Evolutionary conservation across 2,113 vertebrate species (phyloP).

Genomic region (Callipepla californica): DNA sequence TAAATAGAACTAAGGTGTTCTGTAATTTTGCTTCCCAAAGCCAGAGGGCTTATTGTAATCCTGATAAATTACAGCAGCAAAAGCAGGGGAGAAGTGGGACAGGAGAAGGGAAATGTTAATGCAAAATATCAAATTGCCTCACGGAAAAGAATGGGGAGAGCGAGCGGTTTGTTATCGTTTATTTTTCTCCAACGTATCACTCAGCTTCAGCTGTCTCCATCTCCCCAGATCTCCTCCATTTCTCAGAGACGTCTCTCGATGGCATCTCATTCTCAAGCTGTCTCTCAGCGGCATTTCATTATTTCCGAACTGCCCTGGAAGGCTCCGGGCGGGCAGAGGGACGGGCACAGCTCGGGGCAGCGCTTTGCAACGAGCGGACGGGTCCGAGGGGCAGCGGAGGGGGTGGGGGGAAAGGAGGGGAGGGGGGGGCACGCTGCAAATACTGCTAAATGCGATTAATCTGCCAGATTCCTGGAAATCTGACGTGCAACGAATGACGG

Average conservation of each 20-base stretch:
- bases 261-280: slow-evolving; percentile 75
- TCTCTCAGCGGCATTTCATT: slow-evolving; percentile 69
- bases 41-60: slow-evolving; percentile 67
- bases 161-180: slow-evolving; percentile 71
- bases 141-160: slow-evolving; percentile 55
- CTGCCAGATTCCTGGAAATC: slow-evolving; percentile 78
- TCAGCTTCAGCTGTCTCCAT: slow-evolving; percentile 76
- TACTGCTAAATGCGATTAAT: slow-evolving; percentile 79
- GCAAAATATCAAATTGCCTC: slow-evolving; percentile 71
- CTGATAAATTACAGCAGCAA: slow-evolving; percentile 72
- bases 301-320: slow-evolving; percentile 72
- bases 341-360: slow-evolving; percentile 35
- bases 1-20: slow-evolving; percentile 37
- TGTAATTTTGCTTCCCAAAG: slow-evolving; percentile 70
- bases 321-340: not conserved
- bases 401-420: not conserved
- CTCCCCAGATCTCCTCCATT: slow-evolving; percentile 71
- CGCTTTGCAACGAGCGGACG: slow-evolving; percentile 20
- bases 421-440: slow-evolving; percentile 52
- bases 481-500: slow-evolving; percentile 79
- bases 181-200: slow-evolving; percentile 73
- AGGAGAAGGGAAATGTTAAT: slow-evolving; percentile 65
- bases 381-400: too few relatives aligned
- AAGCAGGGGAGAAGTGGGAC: slow-evolving; percentile 56
- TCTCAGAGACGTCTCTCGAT: slow-evolving; percentile 68